Evolutionary conservation across 2,113 vertebrate genomes (phyloP).

Genomic region (Thymallus thymallus): DNA sequence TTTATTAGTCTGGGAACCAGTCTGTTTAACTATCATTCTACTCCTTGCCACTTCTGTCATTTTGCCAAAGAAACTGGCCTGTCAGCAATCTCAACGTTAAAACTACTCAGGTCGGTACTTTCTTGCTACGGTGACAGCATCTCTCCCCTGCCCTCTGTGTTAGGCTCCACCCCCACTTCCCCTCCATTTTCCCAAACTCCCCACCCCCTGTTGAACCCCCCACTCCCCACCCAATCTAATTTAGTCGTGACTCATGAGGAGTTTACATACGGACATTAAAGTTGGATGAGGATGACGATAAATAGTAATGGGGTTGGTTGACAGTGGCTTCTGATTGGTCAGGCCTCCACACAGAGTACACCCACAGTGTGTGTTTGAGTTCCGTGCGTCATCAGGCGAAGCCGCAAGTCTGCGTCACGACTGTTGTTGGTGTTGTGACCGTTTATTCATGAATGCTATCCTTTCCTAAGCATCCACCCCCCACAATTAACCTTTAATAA

Average conservation of each 20-base stretch:
- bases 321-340: background rate
- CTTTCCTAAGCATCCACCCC: background rate
- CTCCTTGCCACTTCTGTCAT: too few species aligned
- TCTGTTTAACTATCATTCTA: background rate
- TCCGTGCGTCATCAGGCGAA: conserved; percentile 2
- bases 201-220: conserved; percentile 11
- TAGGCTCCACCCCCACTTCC: background rate
- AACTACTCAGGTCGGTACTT: conserved; percentile 16
- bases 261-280: conserved; percentile 39
- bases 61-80: too few species aligned
- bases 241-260: conserved; percentile 22
- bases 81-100: too few species aligned
- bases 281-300: conserved; percentile 40
- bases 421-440: background rate
- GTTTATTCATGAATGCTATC: background rate
- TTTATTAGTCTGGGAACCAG: background rate
- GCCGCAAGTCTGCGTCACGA: background rate
- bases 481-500: background rate
- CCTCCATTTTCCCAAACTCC: background rate
- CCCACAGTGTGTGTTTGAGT: background rate
- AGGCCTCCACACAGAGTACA: background rate
- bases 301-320: conserved; percentile 48
- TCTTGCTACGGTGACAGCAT: conserved; percentile 60
- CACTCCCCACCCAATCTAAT: conserved; percentile 5
- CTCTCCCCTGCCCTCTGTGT: background rate